Evolutionary conservation across 2,888 invertebrate species (phyloP).

Genomic region (Parnassius orleans): DNA sequence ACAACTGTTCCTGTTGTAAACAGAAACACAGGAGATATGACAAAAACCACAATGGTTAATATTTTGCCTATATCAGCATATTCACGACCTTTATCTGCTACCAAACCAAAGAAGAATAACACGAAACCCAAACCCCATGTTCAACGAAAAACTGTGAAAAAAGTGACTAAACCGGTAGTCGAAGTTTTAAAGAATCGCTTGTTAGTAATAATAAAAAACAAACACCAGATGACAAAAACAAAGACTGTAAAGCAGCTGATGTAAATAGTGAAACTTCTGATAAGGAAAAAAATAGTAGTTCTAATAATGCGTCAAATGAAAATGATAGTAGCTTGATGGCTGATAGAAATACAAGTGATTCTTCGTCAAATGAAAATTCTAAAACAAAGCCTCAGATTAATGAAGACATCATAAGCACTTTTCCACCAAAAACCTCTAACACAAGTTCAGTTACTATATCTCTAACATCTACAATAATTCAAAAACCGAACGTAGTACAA

Average conservation of each 20-base stretch:
- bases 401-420: conserved; percentile 2
- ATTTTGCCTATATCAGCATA: conserved; percentile 75
- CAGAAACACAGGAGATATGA: conserved; percentile 63
- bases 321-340: not conserved
- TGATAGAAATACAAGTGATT: conserved; percentile 1
- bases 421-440: conserved; percentile 9
- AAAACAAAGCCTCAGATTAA: not conserved
- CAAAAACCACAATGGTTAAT: conserved; percentile 76
- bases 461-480: conserved; percentile 5
- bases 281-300: conserved; percentile 3
- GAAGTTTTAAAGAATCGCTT: conserved; percentile 10
- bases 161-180: conserved; percentile 13
- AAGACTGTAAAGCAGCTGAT: not conserved
- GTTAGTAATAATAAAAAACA: conserved; percentile 5
- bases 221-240: not conserved
- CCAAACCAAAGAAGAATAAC: conserved; percentile 56
- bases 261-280: not conserved
- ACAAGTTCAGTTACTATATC: conserved; percentile 8
- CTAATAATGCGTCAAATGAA: conserved; percentile 5
- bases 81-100: conserved; percentile 64
- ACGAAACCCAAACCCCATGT: conserved; percentile 44
- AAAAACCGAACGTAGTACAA: conserved; percentile 12
- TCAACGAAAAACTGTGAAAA: conserved; percentile 34
- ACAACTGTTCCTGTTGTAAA: conserved; percentile 52
- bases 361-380: not conserved